Base-by-base conservation (phyloP, 2,113 vertebrate genomes). In the Acinonyx jubatus region DNA sequence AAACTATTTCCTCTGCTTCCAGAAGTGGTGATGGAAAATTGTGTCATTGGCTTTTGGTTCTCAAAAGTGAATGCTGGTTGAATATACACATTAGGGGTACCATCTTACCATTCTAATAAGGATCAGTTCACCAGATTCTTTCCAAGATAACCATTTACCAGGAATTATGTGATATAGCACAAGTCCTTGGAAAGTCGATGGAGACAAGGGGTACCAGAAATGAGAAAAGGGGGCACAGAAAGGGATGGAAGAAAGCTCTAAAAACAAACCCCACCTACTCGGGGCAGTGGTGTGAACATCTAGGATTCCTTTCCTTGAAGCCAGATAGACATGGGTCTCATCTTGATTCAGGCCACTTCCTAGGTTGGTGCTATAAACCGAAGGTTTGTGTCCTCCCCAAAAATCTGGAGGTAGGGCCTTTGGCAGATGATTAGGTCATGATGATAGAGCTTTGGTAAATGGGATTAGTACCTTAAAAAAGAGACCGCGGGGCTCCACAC, bases 271-370 rank as follows among this genome's bases (percentile, higher is more conserved):
- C 52, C 13, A 71, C 25, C 10, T 78, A 36, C 63, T 48, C 83
- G 2, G 19, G 31, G 5, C 27, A 66, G 25, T 50, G 33, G 11
- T 13, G 14, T 52, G 21, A 80, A 25, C 38, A 21, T 11, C 36
- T 27, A 3, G 31, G 16, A 65, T 76, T n/a, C 92, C 36, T 38
- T 92, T 45, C 9, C 41, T 36, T 74, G 36, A 27, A 90, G 7
- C 29, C 57, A 63, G 66, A 68, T 8, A 33, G 65, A 87, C 4
- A 25, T 69, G n/a, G 69, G 14, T 33, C 18, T 63, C 16, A n/a
- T 18, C 8, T 21, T 66, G 23, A 11, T 31, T 90, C 9, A 29
- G 3, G 15, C 5, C 5, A n/a, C 21, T 4, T 3, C 0, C 45
- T 4, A 61, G 7, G 6, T 25, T 78, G 14, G 71, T 38, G 13